These are phyloP conservation scores for Pelodiscus sinensis DNA, from an alignment of 2,113 vertebrate genomes.

Conservation along the genomic window DNA sequence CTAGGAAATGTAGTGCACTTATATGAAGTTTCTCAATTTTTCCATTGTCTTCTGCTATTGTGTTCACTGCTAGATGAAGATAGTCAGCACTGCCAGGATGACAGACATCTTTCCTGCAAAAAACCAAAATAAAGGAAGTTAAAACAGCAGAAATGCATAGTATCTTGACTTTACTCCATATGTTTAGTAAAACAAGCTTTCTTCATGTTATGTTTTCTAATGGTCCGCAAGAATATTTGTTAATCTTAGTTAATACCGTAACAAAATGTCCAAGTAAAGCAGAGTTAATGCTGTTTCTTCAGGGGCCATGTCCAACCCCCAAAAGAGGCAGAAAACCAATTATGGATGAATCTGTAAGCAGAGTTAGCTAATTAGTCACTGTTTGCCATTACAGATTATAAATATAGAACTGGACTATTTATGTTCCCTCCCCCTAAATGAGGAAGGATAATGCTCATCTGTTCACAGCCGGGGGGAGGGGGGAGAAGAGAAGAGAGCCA, in stretches of 20 bases:
- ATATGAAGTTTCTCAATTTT: not conserved
- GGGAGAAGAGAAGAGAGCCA: not conserved
- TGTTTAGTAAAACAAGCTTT: not conserved
- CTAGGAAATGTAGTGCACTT: not conserved
- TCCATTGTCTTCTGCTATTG: not conserved
- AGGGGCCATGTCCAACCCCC: not conserved
- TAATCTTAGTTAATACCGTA: not conserved
- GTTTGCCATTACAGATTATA: not conserved
- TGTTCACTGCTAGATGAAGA: not conserved
- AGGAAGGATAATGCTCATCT: not conserved
- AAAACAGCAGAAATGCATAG: not conserved
- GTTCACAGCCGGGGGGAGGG: not conserved
- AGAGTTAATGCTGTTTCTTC: not conserved
- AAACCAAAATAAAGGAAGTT: not conserved
- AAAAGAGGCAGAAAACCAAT: not conserved
- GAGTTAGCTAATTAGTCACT: not conserved
- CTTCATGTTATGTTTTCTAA: not conserved
- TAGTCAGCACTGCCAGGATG: not conserved
- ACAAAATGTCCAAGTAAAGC: not conserved
- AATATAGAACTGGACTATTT: not conserved
- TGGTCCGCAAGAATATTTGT: not conserved
- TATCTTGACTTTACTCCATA: not conserved
- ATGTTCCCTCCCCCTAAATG: not conserved
- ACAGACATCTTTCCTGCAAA: not conserved
- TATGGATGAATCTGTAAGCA: not conserved